Evolutionary conservation across 2,797 vertebrate genomes (phyloP).

Genomic region (Perodicticus potto): DNA sequence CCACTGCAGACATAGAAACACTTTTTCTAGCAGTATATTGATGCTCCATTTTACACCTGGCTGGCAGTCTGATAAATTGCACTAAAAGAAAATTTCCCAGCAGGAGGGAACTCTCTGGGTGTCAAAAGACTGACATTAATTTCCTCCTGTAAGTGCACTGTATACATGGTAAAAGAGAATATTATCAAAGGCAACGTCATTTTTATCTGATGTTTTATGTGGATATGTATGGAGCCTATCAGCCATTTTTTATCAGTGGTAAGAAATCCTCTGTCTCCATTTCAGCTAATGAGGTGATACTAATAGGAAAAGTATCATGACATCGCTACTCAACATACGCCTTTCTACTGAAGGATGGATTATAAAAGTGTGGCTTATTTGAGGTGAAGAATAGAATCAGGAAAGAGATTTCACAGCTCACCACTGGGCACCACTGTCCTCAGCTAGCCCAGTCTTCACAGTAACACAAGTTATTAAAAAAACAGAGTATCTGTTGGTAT

Average conservation of each 20-base stretch:
- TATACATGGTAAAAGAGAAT: background rate
- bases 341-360: background rate
- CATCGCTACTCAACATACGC: background rate
- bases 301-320: conserved; percentile 54
- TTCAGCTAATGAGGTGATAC: conserved; percentile 50
- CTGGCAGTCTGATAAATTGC: background rate
- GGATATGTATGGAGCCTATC: background rate
- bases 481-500: background rate
- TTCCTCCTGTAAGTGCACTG: conserved; percentile 44
- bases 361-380: background rate
- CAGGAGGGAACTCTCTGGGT: background rate
- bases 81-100: conserved; percentile 33
- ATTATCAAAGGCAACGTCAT: conserved; percentile 42
- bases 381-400: background rate
- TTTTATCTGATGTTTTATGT: background rate
- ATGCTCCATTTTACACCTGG: background rate
- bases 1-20: background rate
- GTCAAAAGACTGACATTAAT: conserved; percentile 61
- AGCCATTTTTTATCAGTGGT: background rate
- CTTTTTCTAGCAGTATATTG: background rate
- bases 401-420: background rate
- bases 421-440: background rate
- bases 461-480: background rate
- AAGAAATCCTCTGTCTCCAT: conserved; percentile 54
- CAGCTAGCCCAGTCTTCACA: background rate